These are phyloP conservation scores for Microplitis mediator DNA, from an alignment of 1,140 invertebrate species.

Conservation along the genomic window DNA sequence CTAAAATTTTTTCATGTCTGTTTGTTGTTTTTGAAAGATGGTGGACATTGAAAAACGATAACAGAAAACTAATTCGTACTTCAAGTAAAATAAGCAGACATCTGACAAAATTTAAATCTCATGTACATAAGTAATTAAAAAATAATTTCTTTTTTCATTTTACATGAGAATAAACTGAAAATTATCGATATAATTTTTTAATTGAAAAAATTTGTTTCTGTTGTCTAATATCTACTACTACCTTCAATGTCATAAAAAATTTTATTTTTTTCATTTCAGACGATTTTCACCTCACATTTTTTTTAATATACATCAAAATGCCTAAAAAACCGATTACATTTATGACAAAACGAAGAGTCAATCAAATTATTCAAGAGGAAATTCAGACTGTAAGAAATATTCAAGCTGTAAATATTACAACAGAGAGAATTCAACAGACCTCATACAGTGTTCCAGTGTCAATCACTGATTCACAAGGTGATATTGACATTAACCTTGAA, in stretches of 20 bases:
- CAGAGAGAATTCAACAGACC: background rate
- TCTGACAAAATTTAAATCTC: too few relatives aligned
- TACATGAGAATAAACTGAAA: too few relatives aligned
- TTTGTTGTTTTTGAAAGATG: too few relatives aligned
- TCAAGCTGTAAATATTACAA: background rate
- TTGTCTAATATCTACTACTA: background rate
- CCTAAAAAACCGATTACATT: background rate
- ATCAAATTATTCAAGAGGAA: conserved; percentile 14
- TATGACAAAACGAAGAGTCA: background rate
- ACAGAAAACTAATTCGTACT: too few relatives aligned
- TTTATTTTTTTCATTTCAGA: background rate
- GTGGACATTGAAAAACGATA: too few relatives aligned
- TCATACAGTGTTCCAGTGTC: background rate
- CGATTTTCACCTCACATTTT: background rate
- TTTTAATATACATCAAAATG: conserved; percentile 3
- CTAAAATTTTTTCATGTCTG: too few relatives aligned
- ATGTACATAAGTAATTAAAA: too few relatives aligned
- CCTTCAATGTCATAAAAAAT: background rate
- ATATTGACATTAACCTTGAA: background rate
- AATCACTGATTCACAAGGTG: background rate
- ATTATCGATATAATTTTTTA: background rate
- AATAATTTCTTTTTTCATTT: too few relatives aligned
- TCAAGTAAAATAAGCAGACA: too few relatives aligned
- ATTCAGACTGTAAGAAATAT: background rate
- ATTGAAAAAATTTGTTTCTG: background rate